These are phyloP conservation scores for Rhyacophila evoluta DNA, from an alignment of 2,888 invertebrate genomes.

Conservation along the genomic window DNA sequence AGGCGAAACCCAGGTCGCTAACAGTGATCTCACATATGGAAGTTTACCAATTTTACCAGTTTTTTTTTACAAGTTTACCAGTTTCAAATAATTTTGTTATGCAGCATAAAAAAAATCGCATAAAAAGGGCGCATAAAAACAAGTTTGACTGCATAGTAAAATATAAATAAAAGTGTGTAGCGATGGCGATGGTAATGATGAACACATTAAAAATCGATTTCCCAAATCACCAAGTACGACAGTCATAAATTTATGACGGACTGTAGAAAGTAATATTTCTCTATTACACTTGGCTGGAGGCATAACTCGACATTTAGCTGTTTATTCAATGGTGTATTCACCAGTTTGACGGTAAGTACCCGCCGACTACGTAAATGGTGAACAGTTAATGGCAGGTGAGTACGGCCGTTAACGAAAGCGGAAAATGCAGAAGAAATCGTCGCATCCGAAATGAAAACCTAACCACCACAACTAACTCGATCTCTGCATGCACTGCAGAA, in stretches of 20 bases:
- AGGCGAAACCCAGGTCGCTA: no score
- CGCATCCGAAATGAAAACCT: neutral
- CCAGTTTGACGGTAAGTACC: neutral
- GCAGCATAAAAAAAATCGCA: no score
- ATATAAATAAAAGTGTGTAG: no score
- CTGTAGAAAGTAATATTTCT: neutral
- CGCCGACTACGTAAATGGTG: neutral
- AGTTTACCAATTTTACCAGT: no score
- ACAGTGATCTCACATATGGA: no score
- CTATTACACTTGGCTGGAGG: neutral
- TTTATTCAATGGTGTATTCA: neutral
- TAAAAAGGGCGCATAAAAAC: no score
- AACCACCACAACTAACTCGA: neutral
- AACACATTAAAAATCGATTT: neutral
- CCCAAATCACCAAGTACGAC: neutral
- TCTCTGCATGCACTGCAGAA: neutral
- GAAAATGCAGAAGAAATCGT: constrained; percentile 1
- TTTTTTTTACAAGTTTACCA: no score
- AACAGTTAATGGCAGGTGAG: neutral
- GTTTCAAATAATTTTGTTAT: no score
- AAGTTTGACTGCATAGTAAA: no score
- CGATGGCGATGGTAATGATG: no score
- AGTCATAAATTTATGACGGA: no score
- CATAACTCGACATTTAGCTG: neutral
- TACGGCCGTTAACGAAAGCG: neutral